Percentiles rank a stretch among this genome's conserved stretches.
These are phyloP conservation scores for Coptotermes formosanus DNA, from an alignment of 1,140 invertebrate species.

Conservation along the genomic window DNA sequence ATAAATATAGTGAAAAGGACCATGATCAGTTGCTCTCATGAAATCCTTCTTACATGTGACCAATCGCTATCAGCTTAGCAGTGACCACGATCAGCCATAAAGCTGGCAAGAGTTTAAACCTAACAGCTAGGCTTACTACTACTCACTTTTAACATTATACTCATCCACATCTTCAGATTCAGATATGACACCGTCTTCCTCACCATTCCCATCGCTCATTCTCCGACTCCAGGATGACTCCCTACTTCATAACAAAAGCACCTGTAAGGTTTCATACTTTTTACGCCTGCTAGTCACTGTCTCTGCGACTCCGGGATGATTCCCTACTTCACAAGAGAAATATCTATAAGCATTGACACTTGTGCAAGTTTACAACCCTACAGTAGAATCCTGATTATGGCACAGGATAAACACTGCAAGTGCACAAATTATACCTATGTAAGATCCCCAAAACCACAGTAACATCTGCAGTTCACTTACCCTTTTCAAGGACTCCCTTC, in stretches of 20 bases:
- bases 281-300: not conserved
- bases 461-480: too few species aligned
- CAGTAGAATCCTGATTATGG: too few species aligned
- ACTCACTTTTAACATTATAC: conserved; percentile 14
- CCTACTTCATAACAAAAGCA: conserved; percentile 18
- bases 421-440: too few species aligned
- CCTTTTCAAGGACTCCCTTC: too few species aligned
- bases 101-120: not conserved
- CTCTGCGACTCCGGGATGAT: conserved; percentile 6
- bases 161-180: not conserved
- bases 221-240: not conserved
- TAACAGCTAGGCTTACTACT: not conserved
- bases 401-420: too few species aligned
- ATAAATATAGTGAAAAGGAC: not conserved
- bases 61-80: not conserved
- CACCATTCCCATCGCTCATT: not conserved
- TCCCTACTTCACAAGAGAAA: conserved; percentile 12
- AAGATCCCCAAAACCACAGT: too few species aligned
- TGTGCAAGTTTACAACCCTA: too few species aligned
- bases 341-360: not conserved
- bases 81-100: not conserved
- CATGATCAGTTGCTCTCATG: not conserved
- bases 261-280: conserved; percentile 19
- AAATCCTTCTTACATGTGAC: not conserved
- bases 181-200: not conserved